phyloP scores from a whole-genome alignment of 2,888 invertebrate species.

The Polia nebulosa region DNA sequence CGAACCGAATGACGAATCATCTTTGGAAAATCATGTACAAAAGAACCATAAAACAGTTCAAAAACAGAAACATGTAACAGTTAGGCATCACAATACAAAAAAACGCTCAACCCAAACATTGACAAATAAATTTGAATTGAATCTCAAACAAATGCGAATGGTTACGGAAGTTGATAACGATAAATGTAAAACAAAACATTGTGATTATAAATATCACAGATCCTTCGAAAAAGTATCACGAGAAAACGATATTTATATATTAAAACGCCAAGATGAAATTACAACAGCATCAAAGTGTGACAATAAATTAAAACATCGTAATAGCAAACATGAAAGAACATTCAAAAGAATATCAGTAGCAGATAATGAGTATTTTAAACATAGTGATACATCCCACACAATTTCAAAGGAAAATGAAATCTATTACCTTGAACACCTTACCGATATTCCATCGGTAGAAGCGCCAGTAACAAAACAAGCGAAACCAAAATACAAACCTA shows the following conservation, averaged over 20 bases:
- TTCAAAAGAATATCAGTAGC: neutral
- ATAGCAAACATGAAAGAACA: neutral
- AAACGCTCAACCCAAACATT: neutral
- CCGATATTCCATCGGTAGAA: neutral
- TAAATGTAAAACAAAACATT: neutral
- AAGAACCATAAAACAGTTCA: neutral
- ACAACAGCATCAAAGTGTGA: neutral
- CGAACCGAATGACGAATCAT: neutral
- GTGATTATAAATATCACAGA: neutral
- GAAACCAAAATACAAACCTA: neutral
- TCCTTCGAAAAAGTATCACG: neutral
- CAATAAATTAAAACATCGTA: neutral
- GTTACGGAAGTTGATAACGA: neutral
- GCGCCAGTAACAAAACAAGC: neutral
- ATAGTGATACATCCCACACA: neutral
- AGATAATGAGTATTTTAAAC: neutral
- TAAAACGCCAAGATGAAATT: neutral
- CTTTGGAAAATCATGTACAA: neutral
- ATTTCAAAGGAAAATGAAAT: slow-evolving; percentile 11
- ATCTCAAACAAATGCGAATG: neutral
- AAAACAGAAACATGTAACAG: neutral
- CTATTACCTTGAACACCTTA: neutral
- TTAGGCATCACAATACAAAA: neutral
- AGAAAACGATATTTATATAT: neutral
- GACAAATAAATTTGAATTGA: neutral